Evolutionary conservation across 2,113 vertebrate genomes (phyloP).

Genomic region (Psephotus haematonotus): DNA sequence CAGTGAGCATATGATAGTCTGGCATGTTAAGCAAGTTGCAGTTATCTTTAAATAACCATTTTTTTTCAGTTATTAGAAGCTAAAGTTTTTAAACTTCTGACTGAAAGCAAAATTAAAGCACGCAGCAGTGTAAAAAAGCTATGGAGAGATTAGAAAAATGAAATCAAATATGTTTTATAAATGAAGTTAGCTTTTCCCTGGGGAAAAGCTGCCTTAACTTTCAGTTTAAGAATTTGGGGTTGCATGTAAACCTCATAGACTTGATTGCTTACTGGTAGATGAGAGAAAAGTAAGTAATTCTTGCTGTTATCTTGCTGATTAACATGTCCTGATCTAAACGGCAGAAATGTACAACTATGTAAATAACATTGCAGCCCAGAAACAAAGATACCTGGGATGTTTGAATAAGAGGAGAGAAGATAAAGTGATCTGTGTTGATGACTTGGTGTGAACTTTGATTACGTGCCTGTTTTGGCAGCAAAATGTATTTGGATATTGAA

Average conservation of each 20-base stretch:
- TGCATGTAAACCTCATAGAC: constrained; percentile 14
- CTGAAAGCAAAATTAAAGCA: constrained; percentile 84
- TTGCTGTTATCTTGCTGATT: background rate
- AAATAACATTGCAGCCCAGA: background rate
- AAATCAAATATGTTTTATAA: constrained; percentile 77
- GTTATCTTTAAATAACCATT: constrained; percentile 92
- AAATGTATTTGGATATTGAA: background rate
- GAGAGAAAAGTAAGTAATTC: constrained; percentile 16
- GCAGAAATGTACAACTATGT: background rate
- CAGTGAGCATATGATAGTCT: constrained; percentile 89
- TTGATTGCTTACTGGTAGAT: background rate
- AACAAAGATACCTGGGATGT: background rate
- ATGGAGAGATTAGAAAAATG: constrained; percentile 72
- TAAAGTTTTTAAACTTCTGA: constrained; percentile 87
- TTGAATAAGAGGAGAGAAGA: background rate
- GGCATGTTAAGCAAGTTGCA: constrained; percentile 92
- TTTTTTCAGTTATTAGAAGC: constrained; percentile 87
- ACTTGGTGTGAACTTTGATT: background rate
- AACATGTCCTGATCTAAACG: background rate
- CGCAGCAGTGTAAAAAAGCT: constrained; percentile 71
- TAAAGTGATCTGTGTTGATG: background rate
- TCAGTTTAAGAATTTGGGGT: constrained; percentile 37
- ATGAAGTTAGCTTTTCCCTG: constrained; percentile 74
- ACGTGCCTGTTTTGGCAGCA: background rate
- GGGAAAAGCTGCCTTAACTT: constrained; percentile 62